phyloP scores from a whole-genome alignment of 2,113 vertebrate species.

The Helogale parvula region DNA sequence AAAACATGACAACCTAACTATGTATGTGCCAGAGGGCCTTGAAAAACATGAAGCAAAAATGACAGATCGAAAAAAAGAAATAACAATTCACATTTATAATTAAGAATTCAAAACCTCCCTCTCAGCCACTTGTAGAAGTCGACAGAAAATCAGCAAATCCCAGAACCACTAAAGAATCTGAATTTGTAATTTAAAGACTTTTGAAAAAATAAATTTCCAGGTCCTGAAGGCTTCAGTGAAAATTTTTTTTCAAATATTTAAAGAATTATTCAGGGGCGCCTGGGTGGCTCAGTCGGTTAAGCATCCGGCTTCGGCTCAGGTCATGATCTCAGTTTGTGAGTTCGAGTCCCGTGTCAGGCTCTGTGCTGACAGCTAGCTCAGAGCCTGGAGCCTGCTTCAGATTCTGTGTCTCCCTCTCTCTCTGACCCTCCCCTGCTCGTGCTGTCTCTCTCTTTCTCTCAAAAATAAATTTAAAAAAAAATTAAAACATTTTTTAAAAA shows the following conservation, averaged over 20 bases:
- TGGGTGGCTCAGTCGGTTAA: no score
- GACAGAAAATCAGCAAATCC: not conserved
- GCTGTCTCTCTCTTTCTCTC: no score
- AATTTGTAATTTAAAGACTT: not conserved
- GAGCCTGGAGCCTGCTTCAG: no score
- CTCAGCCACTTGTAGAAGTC: not conserved
- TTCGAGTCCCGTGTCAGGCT: no score
- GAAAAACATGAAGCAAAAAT: not conserved
- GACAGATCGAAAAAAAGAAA: not conserved
- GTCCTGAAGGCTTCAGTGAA: not conserved
- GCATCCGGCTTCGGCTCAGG: no score
- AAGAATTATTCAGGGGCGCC: not conserved
- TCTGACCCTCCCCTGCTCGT: no score
- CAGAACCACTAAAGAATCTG: not conserved
- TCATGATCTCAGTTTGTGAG: no score
- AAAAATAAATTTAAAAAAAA: no score
- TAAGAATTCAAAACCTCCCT: not conserved
- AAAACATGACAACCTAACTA: not conserved
- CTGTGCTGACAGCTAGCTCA: no score
- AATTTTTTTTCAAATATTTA: not conserved
- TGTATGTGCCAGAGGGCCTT: not conserved
- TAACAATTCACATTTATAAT: not conserved
- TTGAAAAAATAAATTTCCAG: not conserved
- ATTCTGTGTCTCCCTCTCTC: no score
- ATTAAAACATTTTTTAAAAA: not conserved